Conservation (phyloP, 1,140 invertebrate species). For the Dolichoris vasculosae region DNA sequence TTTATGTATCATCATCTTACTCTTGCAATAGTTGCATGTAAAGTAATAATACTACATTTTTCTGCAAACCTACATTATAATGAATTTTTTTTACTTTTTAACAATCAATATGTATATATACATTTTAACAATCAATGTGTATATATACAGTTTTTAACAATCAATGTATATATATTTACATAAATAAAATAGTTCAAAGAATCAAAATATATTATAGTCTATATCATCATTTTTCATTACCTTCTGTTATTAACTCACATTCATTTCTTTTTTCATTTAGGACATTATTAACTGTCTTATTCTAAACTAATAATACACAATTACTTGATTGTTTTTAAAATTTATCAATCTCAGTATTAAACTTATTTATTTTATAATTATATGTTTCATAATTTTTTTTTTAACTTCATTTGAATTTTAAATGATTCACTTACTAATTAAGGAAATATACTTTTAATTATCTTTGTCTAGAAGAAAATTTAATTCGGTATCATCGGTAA, state of each 20-base stretch:
- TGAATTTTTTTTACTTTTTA: constrained; percentile 52
- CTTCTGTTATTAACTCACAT: background rate
- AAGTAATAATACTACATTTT: constrained; percentile 35
- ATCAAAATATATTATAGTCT: constrained; percentile 61
- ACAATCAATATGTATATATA: constrained; percentile 54
- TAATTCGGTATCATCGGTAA: constrained; percentile 6
- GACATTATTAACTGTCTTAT: constrained; percentile 31
- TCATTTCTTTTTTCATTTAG: background rate
- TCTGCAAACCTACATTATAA: constrained; percentile 52
- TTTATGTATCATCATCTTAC: constrained; percentile 6
- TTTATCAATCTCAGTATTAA: constrained; percentile 28
- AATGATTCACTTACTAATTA: constrained; percentile 1
- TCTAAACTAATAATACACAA: constrained; percentile 31
- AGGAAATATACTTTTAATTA: constrained; percentile 21
- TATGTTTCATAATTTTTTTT: constrained; percentile 10
- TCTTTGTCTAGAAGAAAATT: background rate
- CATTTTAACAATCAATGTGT: constrained; percentile 30
- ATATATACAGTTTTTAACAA: constrained; percentile 53
- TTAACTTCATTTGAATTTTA: constrained; percentile 18
- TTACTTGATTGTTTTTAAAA: constrained; percentile 44
- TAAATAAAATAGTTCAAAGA: constrained; percentile 66
- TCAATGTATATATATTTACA: constrained; percentile 50
- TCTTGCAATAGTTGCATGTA: constrained; percentile 33
- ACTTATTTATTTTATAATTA: constrained; percentile 6
- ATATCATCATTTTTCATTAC: constrained; percentile 13